These are phyloP conservation scores for Parnassius smintheus DNA, from an alignment of 2,888 invertebrate species.

Conservation along the genomic window DNA sequence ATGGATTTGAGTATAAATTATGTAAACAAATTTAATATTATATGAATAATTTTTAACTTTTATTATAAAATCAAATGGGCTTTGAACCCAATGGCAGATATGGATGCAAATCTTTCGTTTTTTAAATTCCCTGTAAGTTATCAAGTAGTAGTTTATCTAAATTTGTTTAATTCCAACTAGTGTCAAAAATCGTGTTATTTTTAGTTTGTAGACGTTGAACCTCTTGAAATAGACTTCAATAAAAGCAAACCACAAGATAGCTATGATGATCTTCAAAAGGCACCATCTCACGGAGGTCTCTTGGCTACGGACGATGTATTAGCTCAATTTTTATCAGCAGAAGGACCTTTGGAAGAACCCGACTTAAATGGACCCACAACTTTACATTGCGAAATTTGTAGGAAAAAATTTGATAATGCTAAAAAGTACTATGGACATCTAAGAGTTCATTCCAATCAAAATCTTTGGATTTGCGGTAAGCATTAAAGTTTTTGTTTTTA, in stretches of 20 bases:
- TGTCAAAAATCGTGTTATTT: constrained; percentile 23
- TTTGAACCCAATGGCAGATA: neutral
- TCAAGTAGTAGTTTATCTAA: neutral
- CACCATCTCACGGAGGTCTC: constrained; percentile 49
- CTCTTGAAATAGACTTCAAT: constrained; percentile 50
- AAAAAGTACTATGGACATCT: constrained; percentile 75
- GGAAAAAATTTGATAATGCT: constrained; percentile 70
- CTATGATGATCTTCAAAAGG: constrained; percentile 54
- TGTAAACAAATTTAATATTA: no score
- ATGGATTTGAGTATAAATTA: no score
- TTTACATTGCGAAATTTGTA: constrained; percentile 70
- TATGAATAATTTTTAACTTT: no score
- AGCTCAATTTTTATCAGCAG: constrained; percentile 66
- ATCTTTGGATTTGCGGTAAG: constrained; percentile 69
- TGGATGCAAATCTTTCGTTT: constrained; percentile 53
- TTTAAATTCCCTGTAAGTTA: constrained; percentile 61
- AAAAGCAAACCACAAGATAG: constrained; percentile 46
- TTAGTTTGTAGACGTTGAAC: constrained; percentile 63
- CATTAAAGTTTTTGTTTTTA: neutral
- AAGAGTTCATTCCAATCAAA: constrained; percentile 70
- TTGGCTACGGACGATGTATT: constrained; percentile 62
- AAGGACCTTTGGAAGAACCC: constrained; percentile 69
- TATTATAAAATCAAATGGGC: no score
- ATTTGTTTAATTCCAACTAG: no score
- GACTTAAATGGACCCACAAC: constrained; percentile 70